phyloP scores from a whole-genome alignment of 2,113 vertebrate genomes.

The Lophius piscatorius region DNA sequence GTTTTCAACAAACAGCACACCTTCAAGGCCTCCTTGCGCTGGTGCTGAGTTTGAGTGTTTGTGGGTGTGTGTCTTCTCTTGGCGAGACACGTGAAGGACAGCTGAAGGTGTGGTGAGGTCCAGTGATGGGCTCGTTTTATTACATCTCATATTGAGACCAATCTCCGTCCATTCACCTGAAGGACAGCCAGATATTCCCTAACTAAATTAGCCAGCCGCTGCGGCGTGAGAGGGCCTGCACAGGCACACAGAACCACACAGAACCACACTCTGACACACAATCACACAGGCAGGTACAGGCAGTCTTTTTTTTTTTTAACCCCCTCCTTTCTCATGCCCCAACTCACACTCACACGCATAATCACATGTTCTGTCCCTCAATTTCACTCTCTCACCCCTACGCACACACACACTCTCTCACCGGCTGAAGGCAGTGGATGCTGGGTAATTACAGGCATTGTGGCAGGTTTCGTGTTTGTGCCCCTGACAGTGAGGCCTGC shows the following conservation, averaged over 20 bases:
- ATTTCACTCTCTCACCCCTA: not conserved
- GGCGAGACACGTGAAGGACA: constrained; percentile 73
- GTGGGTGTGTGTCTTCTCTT: constrained; percentile 17
- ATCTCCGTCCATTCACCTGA: constrained; percentile 78
- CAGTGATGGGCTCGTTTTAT: constrained; percentile 76
- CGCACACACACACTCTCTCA: not conserved
- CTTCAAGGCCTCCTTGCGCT: not conserved
- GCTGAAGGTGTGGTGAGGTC: constrained; percentile 72
- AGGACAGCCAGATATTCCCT: constrained; percentile 79
- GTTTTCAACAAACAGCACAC: constrained; percentile 3
- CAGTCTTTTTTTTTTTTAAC: constrained; percentile 12
- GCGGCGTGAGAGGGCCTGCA: constrained; percentile 61
- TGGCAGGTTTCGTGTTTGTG: constrained; percentile 45
- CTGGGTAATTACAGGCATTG: constrained; percentile 57
- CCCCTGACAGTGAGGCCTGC: constrained; percentile 34
- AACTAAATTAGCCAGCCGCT: constrained; percentile 76
- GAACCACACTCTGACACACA: constrained; percentile 19
- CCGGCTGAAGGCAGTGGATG: constrained; percentile 28
- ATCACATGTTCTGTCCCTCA: constrained; percentile 29
- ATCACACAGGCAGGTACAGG: constrained; percentile 22
- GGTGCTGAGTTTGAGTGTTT: constrained; percentile 6
- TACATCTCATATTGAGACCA: constrained; percentile 81
- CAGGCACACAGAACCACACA: constrained; percentile 28
- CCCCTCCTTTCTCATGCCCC: constrained; percentile 19
- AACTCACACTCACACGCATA: constrained; percentile 42